Conservation (phyloP, 2,797 vertebrate genomes). For the Mallotus villosus region DNA sequence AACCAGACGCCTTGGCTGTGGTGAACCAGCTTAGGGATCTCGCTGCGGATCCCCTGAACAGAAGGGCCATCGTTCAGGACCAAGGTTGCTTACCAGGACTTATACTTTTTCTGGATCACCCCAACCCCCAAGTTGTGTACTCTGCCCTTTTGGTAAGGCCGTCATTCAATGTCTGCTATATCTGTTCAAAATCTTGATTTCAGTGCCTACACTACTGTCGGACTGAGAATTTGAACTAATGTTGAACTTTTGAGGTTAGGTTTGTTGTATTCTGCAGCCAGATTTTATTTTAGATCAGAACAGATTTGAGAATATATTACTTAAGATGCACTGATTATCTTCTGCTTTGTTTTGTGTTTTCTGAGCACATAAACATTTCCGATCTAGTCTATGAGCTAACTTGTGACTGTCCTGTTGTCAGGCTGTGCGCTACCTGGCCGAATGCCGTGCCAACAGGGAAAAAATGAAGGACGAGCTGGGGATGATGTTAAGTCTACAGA, state of each 20-base stretch:
- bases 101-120: slow-evolving; percentile 90
- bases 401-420: slow-evolving; percentile 47
- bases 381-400: not conserved
- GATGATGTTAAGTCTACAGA: slow-evolving; percentile 93
- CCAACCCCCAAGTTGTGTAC: slow-evolving; percentile 88
- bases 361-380: no score
- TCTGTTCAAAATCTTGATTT: not conserved
- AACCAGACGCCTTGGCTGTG: slow-evolving; percentile 85
- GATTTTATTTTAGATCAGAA: no score
- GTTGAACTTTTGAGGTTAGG: no score
- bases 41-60: slow-evolving; percentile 89
- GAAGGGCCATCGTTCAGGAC: slow-evolving; percentile 90
- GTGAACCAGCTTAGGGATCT: slow-evolving; percentile 91
- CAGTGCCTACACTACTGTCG: not conserved
- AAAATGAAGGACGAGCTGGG: slow-evolving; percentile 91
- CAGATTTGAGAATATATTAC: no score
- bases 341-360: no score
- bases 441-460: slow-evolving; percentile 87
- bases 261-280: no score
- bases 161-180: not conserved
- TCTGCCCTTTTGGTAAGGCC: slow-evolving; percentile 87
- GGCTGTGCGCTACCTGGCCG: slow-evolving; percentile 90
- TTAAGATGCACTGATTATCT: no score
- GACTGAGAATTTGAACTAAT: no score
- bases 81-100: slow-evolving; percentile 92